Conservation (phyloP, 2,113 vertebrate species). For the Herpailurus yagouaroundi region DNA sequence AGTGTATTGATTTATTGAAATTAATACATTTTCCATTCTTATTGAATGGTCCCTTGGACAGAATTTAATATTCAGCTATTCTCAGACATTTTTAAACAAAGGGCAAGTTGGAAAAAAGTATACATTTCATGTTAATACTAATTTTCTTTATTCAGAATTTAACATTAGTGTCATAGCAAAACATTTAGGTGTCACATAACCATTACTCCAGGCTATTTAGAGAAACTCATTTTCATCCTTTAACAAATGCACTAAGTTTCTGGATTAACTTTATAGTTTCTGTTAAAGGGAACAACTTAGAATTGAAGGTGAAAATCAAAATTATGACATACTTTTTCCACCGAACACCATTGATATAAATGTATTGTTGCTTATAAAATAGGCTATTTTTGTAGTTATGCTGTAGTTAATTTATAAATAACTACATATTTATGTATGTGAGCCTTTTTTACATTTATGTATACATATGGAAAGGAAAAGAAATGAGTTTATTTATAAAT, state of each 20-base stretch:
- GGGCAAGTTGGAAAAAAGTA: background rate
- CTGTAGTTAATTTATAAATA: background rate
- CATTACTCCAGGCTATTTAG: background rate
- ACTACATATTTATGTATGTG: background rate
- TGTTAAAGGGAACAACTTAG: background rate
- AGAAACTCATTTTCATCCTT: background rate
- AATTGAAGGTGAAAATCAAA: constrained; percentile 8
- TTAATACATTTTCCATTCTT: background rate
- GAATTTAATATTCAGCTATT: constrained; percentile 21
- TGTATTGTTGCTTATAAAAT: constrained; percentile 18
- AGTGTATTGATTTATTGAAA: background rate
- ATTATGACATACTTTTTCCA: background rate
- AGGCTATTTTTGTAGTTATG: background rate
- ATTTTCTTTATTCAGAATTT: background rate
- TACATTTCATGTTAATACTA: background rate
- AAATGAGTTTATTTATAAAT: background rate
- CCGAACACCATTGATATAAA: background rate
- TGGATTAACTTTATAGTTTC: background rate
- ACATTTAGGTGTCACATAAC: background rate
- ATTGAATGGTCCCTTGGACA: background rate
- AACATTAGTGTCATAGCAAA: background rate
- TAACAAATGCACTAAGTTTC: background rate
- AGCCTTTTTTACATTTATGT: background rate
- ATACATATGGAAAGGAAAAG: background rate
- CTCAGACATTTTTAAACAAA: background rate